Base-by-base conservation (phyloP, 2,888 invertebrate species). In the Drosophila lacicola region DNA sequence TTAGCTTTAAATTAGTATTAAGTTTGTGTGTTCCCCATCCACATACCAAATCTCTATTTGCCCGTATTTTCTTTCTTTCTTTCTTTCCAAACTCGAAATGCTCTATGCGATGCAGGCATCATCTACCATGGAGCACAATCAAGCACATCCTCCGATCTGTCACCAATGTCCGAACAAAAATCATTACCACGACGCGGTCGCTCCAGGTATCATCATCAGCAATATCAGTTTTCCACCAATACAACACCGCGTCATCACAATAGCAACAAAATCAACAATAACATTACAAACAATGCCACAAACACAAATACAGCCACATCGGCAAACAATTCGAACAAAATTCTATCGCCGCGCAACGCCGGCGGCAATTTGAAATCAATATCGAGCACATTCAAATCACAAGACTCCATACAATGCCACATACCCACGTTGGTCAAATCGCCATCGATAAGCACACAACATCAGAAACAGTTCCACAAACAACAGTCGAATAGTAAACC, bases 101-200 rank as follows among this genome's bases (percentile, higher is more conserved):
- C 44, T 65, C 14, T 61, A 29, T 69, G 65, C 72, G 69, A 55
- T 75, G 70, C 93, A 94, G 95, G 95, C 93, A 95, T 95, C 92
- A 94, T 95, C 92, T 95, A 95, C 92, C 95, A 95, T 92, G 95
- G 95, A 91, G 95, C 95, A 92, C 95, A 95, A 91, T 95, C 95
- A 90, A 95, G 95, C 93, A 96, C 95, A 81, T 96, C 95, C 78
- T 95, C 95, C 91, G 96, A 96, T 93, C 94, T 95, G 91, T 95
- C 95, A 83, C 95, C 95, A 90, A 95, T 95, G 95, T 95, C 95
- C 90, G 96, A 95, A 92, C 95, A 95, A 93, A 95, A 95, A 92
- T 95, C 95, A 83, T 93, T 95, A 90, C 95, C 95, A 82, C 94
- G 95, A 90, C 94, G 95, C 92, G 95, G 94, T 92, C 94, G 95